These are phyloP conservation scores for Dermochelys coriacea DNA, from an alignment of 2,797 vertebrate genomes.

Conservation along the genomic window DNA sequence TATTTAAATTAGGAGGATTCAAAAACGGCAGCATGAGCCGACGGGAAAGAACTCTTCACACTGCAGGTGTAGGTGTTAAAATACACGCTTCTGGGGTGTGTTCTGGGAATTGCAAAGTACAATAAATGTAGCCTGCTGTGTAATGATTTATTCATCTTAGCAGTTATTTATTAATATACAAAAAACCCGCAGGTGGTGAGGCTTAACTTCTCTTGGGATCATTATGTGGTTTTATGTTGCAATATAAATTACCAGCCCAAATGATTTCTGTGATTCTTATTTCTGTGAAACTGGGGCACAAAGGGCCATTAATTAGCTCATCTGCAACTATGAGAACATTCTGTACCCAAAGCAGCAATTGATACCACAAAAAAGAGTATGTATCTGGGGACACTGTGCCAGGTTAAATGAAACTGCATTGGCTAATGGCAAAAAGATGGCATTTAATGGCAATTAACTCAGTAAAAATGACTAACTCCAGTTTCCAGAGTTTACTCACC, in stretches of 20 bases:
- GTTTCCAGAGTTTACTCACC: not conserved
- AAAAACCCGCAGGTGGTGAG: not conserved
- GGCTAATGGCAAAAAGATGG: not conserved
- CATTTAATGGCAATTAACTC: not conserved
- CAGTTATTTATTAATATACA: not conserved
- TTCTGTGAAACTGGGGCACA: not conserved
- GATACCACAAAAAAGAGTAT: rapidly evolving
- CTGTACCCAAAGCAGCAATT: rapidly evolving
- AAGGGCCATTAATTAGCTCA: not conserved
- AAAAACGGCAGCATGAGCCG: rapidly evolving
- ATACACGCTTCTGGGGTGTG: not conserved
- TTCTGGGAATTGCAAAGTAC: not conserved
- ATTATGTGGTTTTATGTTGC: not conserved
- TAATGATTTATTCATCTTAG: not conserved
- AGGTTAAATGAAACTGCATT: rapidly evolving
- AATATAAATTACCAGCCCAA: not conserved
- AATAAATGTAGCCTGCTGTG: not conserved
- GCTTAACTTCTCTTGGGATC: not conserved
- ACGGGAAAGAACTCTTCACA: not conserved
- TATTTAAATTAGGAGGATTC: not conserved
- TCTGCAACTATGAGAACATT: rapidly evolving
- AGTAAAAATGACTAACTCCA: not conserved
- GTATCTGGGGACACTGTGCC: rapidly evolving
- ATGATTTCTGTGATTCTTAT: not conserved
- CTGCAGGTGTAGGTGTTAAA: rapidly evolving